These are phyloP conservation scores for Rhinogobius similis DNA, from an alignment of 2,113 vertebrate species.

Conservation along the genomic window DNA sequence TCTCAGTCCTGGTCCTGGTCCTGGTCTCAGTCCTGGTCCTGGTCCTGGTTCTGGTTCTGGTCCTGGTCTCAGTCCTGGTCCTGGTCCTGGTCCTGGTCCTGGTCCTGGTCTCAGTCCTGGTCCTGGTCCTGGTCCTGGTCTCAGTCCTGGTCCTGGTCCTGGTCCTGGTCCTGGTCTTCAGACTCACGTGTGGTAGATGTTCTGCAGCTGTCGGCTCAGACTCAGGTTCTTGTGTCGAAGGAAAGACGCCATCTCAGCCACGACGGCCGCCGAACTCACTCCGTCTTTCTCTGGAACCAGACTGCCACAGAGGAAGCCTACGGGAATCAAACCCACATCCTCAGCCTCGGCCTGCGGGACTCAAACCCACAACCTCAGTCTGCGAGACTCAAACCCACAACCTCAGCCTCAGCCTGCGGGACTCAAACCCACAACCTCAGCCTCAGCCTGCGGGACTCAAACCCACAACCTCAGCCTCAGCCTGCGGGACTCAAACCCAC, in stretches of 20 bases:
- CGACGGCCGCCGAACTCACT: constrained; percentile 88
- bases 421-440: not conserved
- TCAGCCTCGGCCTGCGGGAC: too few relatives aligned
- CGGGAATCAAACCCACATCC: not conserved
- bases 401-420: too few relatives aligned
- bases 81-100: too few relatives aligned
- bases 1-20: too few relatives aligned
- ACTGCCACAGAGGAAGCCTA: constrained; percentile 92
- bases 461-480: not conserved
- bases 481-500: not conserved
- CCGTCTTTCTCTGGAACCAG: constrained; percentile 92
- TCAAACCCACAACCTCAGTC: not conserved
- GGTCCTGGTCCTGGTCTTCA: not conserved
- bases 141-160: too few relatives aligned
- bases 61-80: too few relatives aligned
- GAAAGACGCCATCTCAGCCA: constrained; percentile 89
- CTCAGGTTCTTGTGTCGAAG: constrained; percentile 79
- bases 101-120: too few relatives aligned
- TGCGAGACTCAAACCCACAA: not conserved
- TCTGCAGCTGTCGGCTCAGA: constrained; percentile 81
- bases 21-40: too few relatives aligned
- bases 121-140: too few relatives aligned
- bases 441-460: not conserved
- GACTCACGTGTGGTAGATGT: constrained; percentile 86
- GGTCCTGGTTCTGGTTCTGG: too few relatives aligned